Base-by-base conservation (phyloP, 2,888 invertebrate genomes). In the Drosophila paranaensis region DNA sequence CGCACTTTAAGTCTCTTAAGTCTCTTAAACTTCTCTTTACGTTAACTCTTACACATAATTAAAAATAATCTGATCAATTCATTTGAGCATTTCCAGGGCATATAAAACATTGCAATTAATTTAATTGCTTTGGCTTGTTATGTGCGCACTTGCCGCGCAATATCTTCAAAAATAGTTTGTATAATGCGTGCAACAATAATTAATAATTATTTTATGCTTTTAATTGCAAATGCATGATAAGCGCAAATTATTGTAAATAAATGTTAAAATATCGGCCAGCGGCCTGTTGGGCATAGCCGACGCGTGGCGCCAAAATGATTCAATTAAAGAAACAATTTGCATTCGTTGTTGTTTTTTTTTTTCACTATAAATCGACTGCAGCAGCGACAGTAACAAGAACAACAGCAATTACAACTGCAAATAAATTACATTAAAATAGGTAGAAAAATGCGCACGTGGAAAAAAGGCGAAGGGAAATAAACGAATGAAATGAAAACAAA, bases 391-490 rank as follows among this genome's bases (percentile, higher is more conserved):
- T 67, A 80, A 39, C 57, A 79, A 63, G 33, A 51, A 69, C 58
- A 66, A 66, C 72, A 81, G 68, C 78, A 81, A 83, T 83, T 81
- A 87, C 89, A 81, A 62, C 79, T 62, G 79, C 70, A 89, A 83
- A 89, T 89, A 87, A 89, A 84, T 89, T 71, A 77, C 89, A 84
- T 89, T 84, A 89, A 84, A 79, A 84, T 79, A 81, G 81, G 82
- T 74, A 73, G 64, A 69, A 68, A 79, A 74, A 64, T 39, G 70
- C 10, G 9, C 43, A 42, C 20, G 46, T 35, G 37, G 2, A 60
- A 54, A 54, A 55, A 45, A 62, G 37, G 37, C 71, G 71, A 66
- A 58, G 42, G 16, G 46, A 57, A 68, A 60, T 35, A 56, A 25
- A 16, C 48, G 48, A 72, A 77, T 54, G 39, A 16, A 54, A 66